phyloP scores from a whole-genome alignment of 2,113 vertebrate genomes.

The Triplophysa dalaica region DNA sequence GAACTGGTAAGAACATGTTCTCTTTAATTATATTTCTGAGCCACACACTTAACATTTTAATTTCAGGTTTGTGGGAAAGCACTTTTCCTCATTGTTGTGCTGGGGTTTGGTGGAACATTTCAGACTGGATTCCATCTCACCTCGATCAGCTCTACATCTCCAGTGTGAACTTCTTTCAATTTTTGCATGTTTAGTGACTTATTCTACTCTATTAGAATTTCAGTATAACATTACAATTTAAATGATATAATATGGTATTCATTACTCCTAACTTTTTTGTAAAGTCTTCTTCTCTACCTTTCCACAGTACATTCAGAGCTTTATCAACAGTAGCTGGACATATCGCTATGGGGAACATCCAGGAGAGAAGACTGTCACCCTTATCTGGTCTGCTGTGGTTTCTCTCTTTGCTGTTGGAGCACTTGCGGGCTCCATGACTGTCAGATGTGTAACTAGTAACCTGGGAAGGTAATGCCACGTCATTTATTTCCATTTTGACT shows the following conservation, averaged over 20 bases:
- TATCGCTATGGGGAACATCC: constrained; percentile 60
- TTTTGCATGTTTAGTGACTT: not conserved
- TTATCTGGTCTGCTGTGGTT: constrained; percentile 73
- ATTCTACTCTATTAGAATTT: not conserved
- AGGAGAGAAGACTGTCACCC: constrained; percentile 55
- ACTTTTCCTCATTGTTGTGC: constrained; percentile 67
- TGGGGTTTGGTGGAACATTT: constrained; percentile 73
- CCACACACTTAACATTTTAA: too few relatives aligned
- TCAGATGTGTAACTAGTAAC: constrained; percentile 54
- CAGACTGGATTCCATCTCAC: constrained; percentile 68
- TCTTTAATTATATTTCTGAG: not conserved
- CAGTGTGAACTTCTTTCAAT: constrained; percentile 57
- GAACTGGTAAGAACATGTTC: constrained; percentile 65
- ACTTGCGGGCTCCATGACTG: constrained; percentile 61
- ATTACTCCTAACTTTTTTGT: not conserved
- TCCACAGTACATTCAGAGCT: constrained; percentile 69
- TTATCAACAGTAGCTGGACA: constrained; percentile 75
- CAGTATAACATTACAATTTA: too few relatives aligned
- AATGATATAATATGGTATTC: too few relatives aligned
- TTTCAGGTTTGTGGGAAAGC: constrained; percentile 66
- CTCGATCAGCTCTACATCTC: constrained; percentile 71
- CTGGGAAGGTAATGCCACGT: constrained; percentile 67
- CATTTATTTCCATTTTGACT: not conserved
- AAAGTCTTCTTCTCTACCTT: not conserved
- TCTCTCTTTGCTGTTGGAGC: constrained; percentile 67